Percentiles rank a stretch among this genome's conserved stretches.
Conservation (phyloP, 2,113 vertebrate species). For the Monopterus albus region DNA sequence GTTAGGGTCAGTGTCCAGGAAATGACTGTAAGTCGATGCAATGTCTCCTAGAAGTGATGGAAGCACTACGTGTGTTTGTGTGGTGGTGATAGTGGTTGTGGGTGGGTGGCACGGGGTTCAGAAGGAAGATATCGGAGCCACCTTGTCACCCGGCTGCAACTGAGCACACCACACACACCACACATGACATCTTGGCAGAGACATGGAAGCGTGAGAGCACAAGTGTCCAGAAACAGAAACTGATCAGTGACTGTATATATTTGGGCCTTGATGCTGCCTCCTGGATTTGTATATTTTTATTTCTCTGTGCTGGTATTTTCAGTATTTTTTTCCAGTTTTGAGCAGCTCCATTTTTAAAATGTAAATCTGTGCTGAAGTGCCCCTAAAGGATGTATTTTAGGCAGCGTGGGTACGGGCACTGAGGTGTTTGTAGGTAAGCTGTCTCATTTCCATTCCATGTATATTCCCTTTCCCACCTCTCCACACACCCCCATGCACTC, state of each 20-base stretch:
- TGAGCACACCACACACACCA: slow-evolving; percentile 19
- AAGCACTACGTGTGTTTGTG: too few relatives aligned
- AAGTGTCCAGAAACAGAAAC: slow-evolving; percentile 30
- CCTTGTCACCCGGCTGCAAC: slow-evolving; percentile 62
- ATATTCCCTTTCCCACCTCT: slow-evolving; percentile 48
- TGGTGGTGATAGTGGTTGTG: too few relatives aligned
- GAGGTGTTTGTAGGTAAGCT: slow-evolving; percentile 71
- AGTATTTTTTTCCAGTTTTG: slow-evolving; percentile 41
- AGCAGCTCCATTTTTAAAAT: slow-evolving; percentile 48
- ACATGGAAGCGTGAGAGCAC: slow-evolving; percentile 12
- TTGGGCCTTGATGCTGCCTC: slow-evolving; percentile 1
- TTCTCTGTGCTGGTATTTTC: slow-evolving; percentile 34
- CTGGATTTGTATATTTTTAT: slow-evolving; percentile 21
- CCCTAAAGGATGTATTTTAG: slow-evolving; percentile 51
- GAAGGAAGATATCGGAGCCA: too few relatives aligned
- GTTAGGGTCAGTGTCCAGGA: too few relatives aligned
- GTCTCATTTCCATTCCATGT: slow-evolving; percentile 69
- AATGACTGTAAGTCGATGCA: too few relatives aligned
- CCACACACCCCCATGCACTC: slow-evolving; percentile 29
- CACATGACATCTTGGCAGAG: slow-evolving; percentile 31
- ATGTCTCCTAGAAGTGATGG: too few relatives aligned
- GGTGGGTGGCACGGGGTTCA: too few relatives aligned
- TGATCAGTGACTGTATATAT: slow-evolving; percentile 11
- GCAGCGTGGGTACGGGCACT: slow-evolving; percentile 31
- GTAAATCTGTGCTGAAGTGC: slow-evolving; percentile 33